Conservation (phyloP, 2,113 vertebrate species). For the Nibea coibor region DNA sequence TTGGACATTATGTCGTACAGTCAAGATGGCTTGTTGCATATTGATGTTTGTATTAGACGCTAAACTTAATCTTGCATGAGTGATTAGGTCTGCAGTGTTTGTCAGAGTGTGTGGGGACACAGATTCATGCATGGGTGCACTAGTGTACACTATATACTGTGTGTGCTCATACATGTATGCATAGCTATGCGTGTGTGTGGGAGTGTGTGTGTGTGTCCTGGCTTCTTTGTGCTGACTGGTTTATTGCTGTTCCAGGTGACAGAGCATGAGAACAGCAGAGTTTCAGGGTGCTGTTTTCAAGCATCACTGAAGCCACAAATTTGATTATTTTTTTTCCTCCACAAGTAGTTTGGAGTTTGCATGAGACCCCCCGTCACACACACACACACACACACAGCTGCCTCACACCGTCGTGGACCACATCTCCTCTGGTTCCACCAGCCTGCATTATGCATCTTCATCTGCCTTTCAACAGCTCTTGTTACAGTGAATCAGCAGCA, state of each 20-base stretch:
- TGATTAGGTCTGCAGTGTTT: constrained; percentile 20
- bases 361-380: not conserved
- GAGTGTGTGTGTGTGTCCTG: constrained; percentile 34
- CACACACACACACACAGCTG: constrained; percentile 9
- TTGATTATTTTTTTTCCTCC: constrained; percentile 71
- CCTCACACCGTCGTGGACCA: constrained; percentile 19
- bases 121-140: constrained; percentile 21
- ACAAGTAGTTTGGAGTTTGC: constrained; percentile 71
- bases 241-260: constrained; percentile 76
- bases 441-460: constrained; percentile 63
- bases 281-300: constrained; percentile 78
- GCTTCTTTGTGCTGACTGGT: constrained; percentile 70
- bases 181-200: constrained; percentile 24
- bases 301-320: constrained; percentile 80
- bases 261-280: constrained; percentile 74
- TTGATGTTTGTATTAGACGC: constrained; percentile 23
- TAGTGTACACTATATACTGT: not conserved
- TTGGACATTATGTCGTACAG: not conserved
- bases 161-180: constrained; percentile 6
- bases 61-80: constrained; percentile 7
- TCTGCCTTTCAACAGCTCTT: constrained; percentile 48
- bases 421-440: constrained; percentile 40
- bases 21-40: not conserved
- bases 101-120: not conserved
- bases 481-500: constrained; percentile 46